A percentile compares a stretch with the other conserved stretches of the same genome.
These are phyloP conservation scores for Palloptera scutellata DNA, from an alignment of 2,888 invertebrate genomes.

Conservation along the genomic window DNA sequence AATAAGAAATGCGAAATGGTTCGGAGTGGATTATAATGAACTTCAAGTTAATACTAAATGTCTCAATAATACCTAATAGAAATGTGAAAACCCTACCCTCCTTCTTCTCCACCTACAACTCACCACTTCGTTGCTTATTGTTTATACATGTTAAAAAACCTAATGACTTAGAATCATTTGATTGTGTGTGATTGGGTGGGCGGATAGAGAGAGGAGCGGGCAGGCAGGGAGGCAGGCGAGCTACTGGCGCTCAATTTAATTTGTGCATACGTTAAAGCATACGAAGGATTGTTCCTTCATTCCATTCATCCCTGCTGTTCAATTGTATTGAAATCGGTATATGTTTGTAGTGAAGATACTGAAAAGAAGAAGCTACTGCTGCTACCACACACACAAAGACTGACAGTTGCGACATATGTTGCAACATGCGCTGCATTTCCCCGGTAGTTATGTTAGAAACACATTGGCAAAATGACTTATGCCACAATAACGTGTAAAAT, in stretches of 20 bases:
- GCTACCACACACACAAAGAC: not conserved
- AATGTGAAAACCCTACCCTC: slow-evolving; percentile 19
- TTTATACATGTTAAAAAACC: slow-evolving; percentile 39
- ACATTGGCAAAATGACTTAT: slow-evolving; percentile 53
- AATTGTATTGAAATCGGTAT: slow-evolving; percentile 24
- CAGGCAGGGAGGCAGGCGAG: not conserved
- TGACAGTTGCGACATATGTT: slow-evolving; percentile 55
- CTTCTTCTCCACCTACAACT: not conserved
- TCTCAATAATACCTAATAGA: slow-evolving; percentile 44
- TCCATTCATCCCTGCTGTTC: slow-evolving; percentile 29
- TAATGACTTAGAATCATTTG: slow-evolving; percentile 60
- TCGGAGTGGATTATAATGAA: slow-evolving; percentile 51
- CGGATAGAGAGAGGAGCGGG: slow-evolving; percentile 43
- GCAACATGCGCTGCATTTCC: slow-evolving; percentile 41
- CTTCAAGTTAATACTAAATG: slow-evolving; percentile 53
- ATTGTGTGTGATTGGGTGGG: slow-evolving; percentile 56
- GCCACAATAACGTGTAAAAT: slow-evolving; percentile 60
- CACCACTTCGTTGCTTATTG: not conserved
- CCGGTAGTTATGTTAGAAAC: not conserved
- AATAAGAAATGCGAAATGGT: not conserved
- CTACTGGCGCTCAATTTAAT: not conserved
- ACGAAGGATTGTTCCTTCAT: slow-evolving; percentile 19
- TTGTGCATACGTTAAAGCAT: not conserved
- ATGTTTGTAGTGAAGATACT: slow-evolving; percentile 50
- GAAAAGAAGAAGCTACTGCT: slow-evolving; percentile 17